A percentile compares a stretch with the other conserved stretches of the same genome.
These are phyloP conservation scores for Oncorhynchus masou DNA, from an alignment of 2,113 vertebrate species.

Conservation along the genomic window DNA sequence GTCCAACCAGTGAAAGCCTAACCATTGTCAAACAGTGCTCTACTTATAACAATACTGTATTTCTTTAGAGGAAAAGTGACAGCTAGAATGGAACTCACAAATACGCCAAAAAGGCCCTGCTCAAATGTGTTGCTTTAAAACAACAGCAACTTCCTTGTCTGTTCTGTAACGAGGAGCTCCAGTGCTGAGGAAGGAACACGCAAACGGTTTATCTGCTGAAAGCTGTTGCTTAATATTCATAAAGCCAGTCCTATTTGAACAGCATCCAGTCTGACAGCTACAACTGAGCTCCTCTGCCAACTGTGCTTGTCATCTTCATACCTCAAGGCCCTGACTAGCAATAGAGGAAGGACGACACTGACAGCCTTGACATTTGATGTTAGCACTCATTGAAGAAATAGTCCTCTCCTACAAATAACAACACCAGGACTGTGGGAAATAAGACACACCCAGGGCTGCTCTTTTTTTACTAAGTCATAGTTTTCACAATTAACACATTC, in stretches of 20 bases:
- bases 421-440: neutral
- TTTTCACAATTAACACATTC: too few relatives aligned
- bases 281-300: slow-evolving; percentile 4
- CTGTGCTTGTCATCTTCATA: neutral
- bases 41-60: too few relatives aligned
- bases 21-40: too few relatives aligned
- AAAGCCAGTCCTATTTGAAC: slow-evolving; percentile 4
- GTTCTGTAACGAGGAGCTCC: neutral
- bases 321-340: slow-evolving; percentile 8
- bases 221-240: neutral
- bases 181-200: neutral
- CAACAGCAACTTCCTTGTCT: too few relatives aligned
- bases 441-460: too few relatives aligned
- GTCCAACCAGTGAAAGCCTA: too few relatives aligned
- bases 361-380: slow-evolving; percentile 14
- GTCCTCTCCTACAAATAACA: too few relatives aligned
- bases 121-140: too few relatives aligned
- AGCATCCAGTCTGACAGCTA: slow-evolving; percentile 1
- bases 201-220: neutral
- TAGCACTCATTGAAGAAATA: slow-evolving; percentile 1
- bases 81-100: too few relatives aligned
- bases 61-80: too few relatives aligned
- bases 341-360: slow-evolving; percentile 5
- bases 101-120: too few relatives aligned
- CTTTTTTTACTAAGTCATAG: too few relatives aligned